Base-by-base conservation (phyloP, 2,797 vertebrate species). In the Odontamblyopus lacepedii region DNA sequence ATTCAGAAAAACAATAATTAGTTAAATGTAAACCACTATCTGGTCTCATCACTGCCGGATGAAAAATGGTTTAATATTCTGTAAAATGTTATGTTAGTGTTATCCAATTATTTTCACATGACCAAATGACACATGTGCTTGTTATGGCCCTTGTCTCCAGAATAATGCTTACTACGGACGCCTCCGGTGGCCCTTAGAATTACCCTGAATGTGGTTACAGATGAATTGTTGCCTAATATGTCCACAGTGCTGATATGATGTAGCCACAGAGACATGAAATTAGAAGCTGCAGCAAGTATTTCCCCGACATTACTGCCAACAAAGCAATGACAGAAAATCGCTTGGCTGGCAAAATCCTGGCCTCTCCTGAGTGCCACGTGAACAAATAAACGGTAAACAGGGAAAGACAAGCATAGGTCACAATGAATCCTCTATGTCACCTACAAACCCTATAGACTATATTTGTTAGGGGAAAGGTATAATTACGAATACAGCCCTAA, bases 321-420 rank as follows among this genome's bases (percentile, higher is more conserved):
- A 83, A 74, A 87, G 78, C 78, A 90, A 83, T 73, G 84, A 77
- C 74, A 70, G 75, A 51, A 87, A 88, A 89, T 9, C 3, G 79
- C 86, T 83, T 16, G 29, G 69, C 67, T 73, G 78, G 87, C 84
- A 84, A 63, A 86, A 65, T 16, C 85, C 2, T 0, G 55, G 44
- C 76, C 72, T 78, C 72, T 79, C 78, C 75, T 11, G 76, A 77
- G 78, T 23, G 48, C 73, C 70, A 78, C 70, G 4, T n/a, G 67
- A 84, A 74, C 73, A 77, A 75, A 84, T 66, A 74, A 77, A 80
- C 41, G 57, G 59, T 59, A 79, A 82, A 80, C 66, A 74, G 62
- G 32, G 66, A 68, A 67, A 83, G 72, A 75, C 38, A 29, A 15
- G 53, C 55, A n/a, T 63, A 78, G 80, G 82, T 82, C 84, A 85